Evolutionary conservation across 2,888 invertebrate genomes (phyloP), one percentile per base, ranked within the genome.

Genomic region (Plemyria rubiginata): DNA sequence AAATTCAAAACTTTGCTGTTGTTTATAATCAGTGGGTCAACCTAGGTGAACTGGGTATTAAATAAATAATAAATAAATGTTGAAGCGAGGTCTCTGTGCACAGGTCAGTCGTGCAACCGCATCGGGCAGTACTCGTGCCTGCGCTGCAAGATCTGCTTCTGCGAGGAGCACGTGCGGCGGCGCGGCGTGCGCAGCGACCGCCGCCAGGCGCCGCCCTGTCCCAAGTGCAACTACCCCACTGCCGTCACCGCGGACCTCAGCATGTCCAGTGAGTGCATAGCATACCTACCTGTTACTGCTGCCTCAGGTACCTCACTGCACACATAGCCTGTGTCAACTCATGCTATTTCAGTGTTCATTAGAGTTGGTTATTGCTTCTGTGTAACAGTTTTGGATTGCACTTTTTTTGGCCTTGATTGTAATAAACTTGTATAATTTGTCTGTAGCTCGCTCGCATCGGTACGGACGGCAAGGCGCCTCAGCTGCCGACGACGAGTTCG

Each of bases 101-200:
- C 84, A 97, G 97, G 97, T 87, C 96, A 97, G 85, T 98, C 98
- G 0, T 99, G 99, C 87, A 99, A 99, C 93, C 96, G 96, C 65
- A 92, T 98, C 67, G 98, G 99, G 0, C 98, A 99, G 91, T 98
- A 98, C 92, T 98, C 98, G 4, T 99, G 99, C 85, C 94, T 99
- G 77, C 95, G 97, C 77, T 99, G 99, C 92, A 99, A 99, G 92
- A 96, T 96, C 3, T 99, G 98, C 87, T 99, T 97, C 90, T 99
- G 99, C 88, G 98, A 98, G 78, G 99, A 99, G 90, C 99, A 99
- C 90, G 98, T 99, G 65, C 94, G 96, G 60, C 95, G 99, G 66
- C 79, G 81, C 65, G 88, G 90, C 60, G 82, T 74, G 61, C 72
- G 76, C 52, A 13, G 71, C 41, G 79, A 76, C 57, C 84, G 86